Conservation (phyloP, 92 coral and sea anemone genomes). For the Phenganax marumi region DNA sequence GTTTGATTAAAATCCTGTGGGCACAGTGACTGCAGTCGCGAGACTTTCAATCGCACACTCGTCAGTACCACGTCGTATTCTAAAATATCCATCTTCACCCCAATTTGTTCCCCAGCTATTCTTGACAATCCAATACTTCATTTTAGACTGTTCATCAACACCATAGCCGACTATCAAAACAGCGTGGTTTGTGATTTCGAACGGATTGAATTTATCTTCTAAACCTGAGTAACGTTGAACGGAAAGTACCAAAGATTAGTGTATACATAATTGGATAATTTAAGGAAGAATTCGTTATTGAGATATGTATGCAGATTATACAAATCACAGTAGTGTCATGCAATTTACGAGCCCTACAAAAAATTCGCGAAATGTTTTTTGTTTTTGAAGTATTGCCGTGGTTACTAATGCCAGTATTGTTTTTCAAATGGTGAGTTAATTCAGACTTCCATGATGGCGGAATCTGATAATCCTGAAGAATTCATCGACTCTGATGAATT, state of each 20-base stretch:
- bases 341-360: not conserved
- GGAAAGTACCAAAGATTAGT: not conserved
- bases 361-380: too few relatives aligned
- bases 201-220: slow-evolving; percentile 68
- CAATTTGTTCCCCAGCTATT: slow-evolving; percentile 69
- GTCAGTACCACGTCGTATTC: slow-evolving; percentile 67
- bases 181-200: slow-evolving; percentile 68
- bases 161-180: slow-evolving; percentile 78
- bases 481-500: too few relatives aligned
- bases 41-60: slow-evolving; percentile 68
- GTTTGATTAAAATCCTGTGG: not conserved
- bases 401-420: too few relatives aligned
- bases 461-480: too few relatives aligned
- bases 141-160: slow-evolving; percentile 59
- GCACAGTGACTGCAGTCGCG: slow-evolving; percentile 52
- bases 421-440: too few relatives aligned
- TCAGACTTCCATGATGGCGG: too few relatives aligned
- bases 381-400: too few relatives aligned
- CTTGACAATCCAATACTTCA: slow-evolving; percentile 75
- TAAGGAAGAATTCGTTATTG: too few relatives aligned
- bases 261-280: not conserved
- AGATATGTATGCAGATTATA: not conserved
- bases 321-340: not conserved
- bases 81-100: slow-evolving; percentile 71
- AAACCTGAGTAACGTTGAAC: slow-evolving; percentile 48